Evolutionary conservation across 2,888 invertebrate genomes (phyloP).

Genomic region (Chamaedrilus cognettii): DNA sequence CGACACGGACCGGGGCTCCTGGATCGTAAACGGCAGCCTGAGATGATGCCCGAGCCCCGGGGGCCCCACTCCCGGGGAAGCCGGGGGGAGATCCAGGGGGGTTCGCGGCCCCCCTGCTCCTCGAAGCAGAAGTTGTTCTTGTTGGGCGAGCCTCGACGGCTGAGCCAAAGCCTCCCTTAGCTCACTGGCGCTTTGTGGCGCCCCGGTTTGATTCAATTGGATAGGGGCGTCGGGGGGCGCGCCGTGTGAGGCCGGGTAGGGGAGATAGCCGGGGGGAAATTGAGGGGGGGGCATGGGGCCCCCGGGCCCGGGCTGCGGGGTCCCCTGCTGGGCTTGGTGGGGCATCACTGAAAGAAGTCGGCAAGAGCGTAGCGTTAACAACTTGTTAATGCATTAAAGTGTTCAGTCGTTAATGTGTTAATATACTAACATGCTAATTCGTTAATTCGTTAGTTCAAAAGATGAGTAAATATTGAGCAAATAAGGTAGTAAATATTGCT

Average conservation of each 20-base stretch:
- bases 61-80: constrained; percentile 27
- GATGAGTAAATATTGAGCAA: too few relatives aligned
- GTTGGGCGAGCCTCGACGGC: constrained; percentile 39
- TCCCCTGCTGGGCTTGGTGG: too few relatives aligned
- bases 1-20: constrained; percentile 51
- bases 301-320: not conserved
- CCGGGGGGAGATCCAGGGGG: constrained; percentile 16
- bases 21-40: constrained; percentile 46
- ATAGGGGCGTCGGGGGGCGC: not conserved
- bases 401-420: too few relatives aligned
- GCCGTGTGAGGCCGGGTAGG: not conserved
- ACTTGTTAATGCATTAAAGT: too few relatives aligned
- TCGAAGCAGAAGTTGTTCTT: constrained; percentile 34
- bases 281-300: not conserved
- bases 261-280: not conserved
- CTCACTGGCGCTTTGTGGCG: too few relatives aligned
- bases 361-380: too few relatives aligned
- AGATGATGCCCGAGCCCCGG: constrained; percentile 43
- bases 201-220: too few relatives aligned
- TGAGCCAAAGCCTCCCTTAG: constrained; percentile 39
- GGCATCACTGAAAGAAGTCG: too few relatives aligned
- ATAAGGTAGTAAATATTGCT: too few relatives aligned
- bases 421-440: too few relatives aligned
- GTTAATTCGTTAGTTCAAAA: too few relatives aligned
- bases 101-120: constrained; percentile 33